Evolutionary conservation across 2,888 invertebrate genomes (phyloP), one percentile per base, ranked within the genome.

Genomic region (Xanthorhoe spadicearia): DNA sequence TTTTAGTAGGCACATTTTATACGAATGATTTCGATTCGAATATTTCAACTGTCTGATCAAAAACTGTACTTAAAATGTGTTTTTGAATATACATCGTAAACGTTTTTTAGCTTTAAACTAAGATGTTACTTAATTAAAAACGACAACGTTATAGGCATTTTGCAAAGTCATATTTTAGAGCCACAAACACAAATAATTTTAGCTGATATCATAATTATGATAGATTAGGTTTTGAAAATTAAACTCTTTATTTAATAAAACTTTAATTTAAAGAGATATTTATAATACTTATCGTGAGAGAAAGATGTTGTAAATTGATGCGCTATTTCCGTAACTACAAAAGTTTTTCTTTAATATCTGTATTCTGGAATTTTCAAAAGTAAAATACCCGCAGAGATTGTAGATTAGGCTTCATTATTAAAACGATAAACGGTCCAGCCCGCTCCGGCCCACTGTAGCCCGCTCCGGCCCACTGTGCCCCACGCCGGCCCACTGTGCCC

Each of bases 381-480:
- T 66, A 52, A 51, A 68, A 32, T 32, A 32, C 32, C 64, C 62
- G 65, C 64, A 64, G 60, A 52, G 64, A 64, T 51, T 60, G 62
- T 61, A 71, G 70, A 73, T 70, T 69, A 67, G 54, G 13, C 52
- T 49, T 77, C 77, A 75, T 74, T 77, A 75, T 70, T 66, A 75
- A 72, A 71, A 60, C 72, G 76, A 75, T 77, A 75, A 77, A 75
- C 74, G 78, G 73, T 58, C 61, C 65, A 58, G 64, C 63, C 46
- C 57, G 35, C 9, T 54, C 49, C 53, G 65, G 61, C 72, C 70
- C 68, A 61, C 72, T 70, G 68, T 66, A 60, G 66, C 63, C 52
- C 63, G 35, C 43, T 72, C 69, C 48, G 48, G 48, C 15, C 17
- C 66, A 60, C 72, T n/a, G n/a, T n/a, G n/a, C n/a, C 63, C 46